A percentile compares a stretch with the other conserved stretches of the same genome.
These are phyloP conservation scores for Fulica atra DNA, from an alignment of 2,113 vertebrate genomes.

Conservation along the genomic window DNA sequence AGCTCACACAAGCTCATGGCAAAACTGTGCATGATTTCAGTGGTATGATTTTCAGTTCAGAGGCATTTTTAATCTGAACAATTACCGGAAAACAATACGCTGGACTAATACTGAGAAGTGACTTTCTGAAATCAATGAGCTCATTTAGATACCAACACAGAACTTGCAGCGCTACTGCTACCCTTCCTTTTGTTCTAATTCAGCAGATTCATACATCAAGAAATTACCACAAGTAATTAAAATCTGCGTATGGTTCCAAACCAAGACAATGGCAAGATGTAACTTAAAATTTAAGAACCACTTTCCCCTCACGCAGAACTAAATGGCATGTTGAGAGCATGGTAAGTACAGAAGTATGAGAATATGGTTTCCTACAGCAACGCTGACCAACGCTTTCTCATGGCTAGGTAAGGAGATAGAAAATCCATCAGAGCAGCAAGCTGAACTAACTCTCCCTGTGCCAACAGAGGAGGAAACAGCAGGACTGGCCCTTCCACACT, in stretches of 20 bases:
- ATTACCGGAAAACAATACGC: background rate
- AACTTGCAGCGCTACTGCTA: background rate
- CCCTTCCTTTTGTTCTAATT: background rate
- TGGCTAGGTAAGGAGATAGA: background rate
- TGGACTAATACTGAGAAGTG: background rate
- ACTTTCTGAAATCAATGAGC: background rate
- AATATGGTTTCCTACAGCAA: background rate
- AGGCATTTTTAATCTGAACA: background rate
- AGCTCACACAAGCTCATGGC: background rate
- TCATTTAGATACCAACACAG: background rate
- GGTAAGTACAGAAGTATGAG: fast-evolving
- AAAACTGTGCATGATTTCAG: background rate
- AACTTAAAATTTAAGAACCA: background rate
- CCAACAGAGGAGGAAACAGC: background rate
- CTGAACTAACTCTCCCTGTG: background rate
- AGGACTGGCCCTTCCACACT: background rate
- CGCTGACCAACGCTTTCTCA: background rate
- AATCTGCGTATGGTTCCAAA: background rate
- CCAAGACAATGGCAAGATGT: background rate
- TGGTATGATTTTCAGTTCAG: background rate
- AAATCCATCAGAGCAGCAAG: background rate
- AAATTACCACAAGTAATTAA: background rate
- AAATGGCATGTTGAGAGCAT: background rate
- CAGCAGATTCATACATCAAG: background rate
- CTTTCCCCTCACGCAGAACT: background rate